A percentile compares a stretch with the other conserved stretches of the same genome.
Conservation (phyloP, 2,888 invertebrate genomes). For the Parthenolecanium corni region DNA sequence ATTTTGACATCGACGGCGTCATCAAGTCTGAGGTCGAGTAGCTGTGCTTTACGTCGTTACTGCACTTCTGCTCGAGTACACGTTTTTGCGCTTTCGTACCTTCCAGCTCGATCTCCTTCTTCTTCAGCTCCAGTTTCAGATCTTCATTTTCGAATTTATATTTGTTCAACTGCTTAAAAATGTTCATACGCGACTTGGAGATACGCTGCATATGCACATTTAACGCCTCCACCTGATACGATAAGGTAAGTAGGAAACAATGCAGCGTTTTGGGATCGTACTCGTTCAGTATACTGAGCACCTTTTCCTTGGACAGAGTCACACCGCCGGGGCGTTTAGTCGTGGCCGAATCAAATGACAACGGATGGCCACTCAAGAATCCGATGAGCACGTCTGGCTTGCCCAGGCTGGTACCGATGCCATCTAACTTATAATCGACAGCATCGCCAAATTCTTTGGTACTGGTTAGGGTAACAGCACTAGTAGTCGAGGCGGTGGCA, state of each 20-base stretch:
- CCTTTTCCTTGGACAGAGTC: slow-evolving; percentile 59
- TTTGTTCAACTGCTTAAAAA: slow-evolving; percentile 58
- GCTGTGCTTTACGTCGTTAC: slow-evolving; percentile 5
- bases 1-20: neutral
- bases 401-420: neutral
- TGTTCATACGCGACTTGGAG: slow-evolving; percentile 51
- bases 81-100: slow-evolving; percentile 66
- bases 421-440: neutral
- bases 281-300: slow-evolving; percentile 72
- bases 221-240: slow-evolving; percentile 64
- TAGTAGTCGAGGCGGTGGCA: neutral
- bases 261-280: slow-evolving; percentile 70
- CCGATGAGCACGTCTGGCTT: slow-evolving; percentile 18
- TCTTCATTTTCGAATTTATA: slow-evolving; percentile 68
- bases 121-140: slow-evolving; percentile 71
- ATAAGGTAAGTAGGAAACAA: slow-evolving; percentile 66
- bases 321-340: slow-evolving; percentile 34
- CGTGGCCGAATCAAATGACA: slow-evolving; percentile 3
- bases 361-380: slow-evolving; percentile 18
- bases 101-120: slow-evolving; percentile 69
- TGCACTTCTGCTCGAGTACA: slow-evolving; percentile 47
- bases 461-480: neutral
- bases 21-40: slow-evolving; percentile 15
- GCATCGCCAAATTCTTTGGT: neutral
- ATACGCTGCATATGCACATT: slow-evolving; percentile 58